phyloP scores from a whole-genome alignment of 2,797 vertebrate genomes.

The Spea hammondii region DNA sequence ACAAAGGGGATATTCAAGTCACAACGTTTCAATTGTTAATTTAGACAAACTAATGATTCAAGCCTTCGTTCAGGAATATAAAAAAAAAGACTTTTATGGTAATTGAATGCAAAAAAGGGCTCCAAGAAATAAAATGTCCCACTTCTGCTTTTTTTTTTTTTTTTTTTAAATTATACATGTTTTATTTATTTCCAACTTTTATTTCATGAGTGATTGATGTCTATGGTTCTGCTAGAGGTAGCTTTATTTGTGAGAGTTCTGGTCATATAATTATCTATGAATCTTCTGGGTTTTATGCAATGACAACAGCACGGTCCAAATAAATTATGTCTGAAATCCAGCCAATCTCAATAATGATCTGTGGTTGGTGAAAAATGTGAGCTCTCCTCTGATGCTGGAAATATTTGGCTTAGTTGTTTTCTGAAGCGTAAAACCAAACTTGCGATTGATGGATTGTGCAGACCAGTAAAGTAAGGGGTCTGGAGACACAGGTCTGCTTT shows the following conservation, averaged over 20 bases:
- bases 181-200: not conserved
- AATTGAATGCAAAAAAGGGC: no score
- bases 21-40: no score
- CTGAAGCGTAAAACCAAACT: not conserved
- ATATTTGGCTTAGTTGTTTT: slow-evolving; percentile 1
- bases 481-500: slow-evolving; percentile 4
- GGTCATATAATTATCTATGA: not conserved
- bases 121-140: no score
- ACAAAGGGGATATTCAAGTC: no score
- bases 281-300: slow-evolving; percentile 6
- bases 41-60: no score
- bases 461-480: not conserved
- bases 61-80: no score
- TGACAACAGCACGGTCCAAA: not conserved
- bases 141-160: no score
- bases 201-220: not conserved
- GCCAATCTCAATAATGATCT: slow-evolving; percentile 11
- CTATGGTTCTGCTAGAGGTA: not conserved
- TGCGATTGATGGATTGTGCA: not conserved
- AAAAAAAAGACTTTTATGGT: no score
- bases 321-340: not conserved
- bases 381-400: not conserved
- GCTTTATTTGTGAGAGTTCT: not conserved
- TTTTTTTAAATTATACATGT: not conserved
- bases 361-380: slow-evolving; percentile 9